Base-by-base conservation (phyloP, 2,113 vertebrate species). In the Pelmatolapia mariae region DNA sequence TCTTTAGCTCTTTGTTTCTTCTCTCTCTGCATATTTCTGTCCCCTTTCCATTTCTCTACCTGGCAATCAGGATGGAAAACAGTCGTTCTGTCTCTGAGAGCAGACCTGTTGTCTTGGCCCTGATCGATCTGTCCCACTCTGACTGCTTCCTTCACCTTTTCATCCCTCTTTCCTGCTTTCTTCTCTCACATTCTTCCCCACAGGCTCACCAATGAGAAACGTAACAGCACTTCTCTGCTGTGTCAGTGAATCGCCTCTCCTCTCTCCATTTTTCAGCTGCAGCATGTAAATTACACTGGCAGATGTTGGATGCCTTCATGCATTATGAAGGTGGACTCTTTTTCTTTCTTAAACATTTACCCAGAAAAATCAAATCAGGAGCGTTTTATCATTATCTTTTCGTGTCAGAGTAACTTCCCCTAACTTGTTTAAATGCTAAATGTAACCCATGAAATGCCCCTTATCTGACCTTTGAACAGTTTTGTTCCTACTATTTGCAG, bases 31-130 rank as follows among this genome's bases (percentile, higher is more conserved):
- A 80, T 40, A 87, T 71, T 18, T 7, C 68, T 87, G 87, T 47
- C 61, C 68, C 12, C 68, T 73, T 71, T 18, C 50, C 54, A 22
- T 31, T 80, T 52, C 40, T 73, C 47, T 43, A 53, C 19, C 59
- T 94, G 93, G 93, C 94, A 91, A 24, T 13, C 83, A 81, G 33
- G 68, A 84, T 93, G 95, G 94, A 95, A 95, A 94, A 90, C 47
- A 82, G 47, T 84, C 2, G 81, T 3, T 22, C 80, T 66, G 86
- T 89, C 79, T 82, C 53, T 78, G 86, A 89, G 54, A 88, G 90
- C 56, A 85, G 90, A 92, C 94, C 88, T 90, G 88, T 87, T 87
- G 82, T 82, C 43, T 86, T 91, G 88, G 89, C 86, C 66, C 76
- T 31, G 40, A 94, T 94, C 81, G 83, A 92, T 90, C 87, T 86